Percentiles rank a stretch among this genome's conserved stretches.
Evolutionary conservation across 2,888 invertebrate genomes (phyloP).

Genomic region (Hypolimnas misippus): DNA sequence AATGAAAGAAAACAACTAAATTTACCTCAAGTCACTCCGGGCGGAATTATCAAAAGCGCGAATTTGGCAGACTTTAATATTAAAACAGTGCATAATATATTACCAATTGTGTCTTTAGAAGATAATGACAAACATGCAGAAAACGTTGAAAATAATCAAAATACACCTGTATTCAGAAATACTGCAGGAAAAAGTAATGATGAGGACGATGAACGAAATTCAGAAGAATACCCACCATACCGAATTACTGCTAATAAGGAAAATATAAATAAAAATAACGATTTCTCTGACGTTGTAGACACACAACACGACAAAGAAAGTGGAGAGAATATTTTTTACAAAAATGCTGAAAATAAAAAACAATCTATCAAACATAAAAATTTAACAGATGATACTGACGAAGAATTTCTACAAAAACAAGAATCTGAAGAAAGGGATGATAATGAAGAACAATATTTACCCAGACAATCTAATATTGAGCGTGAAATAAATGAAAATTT

Average conservation of each 20-base stretch:
- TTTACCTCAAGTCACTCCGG: slow-evolving; percentile 30
- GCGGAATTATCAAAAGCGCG: slow-evolving; percentile 54
- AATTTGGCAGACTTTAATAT: slow-evolving; percentile 70
- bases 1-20: slow-evolving; percentile 46
- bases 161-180: slow-evolving; percentile 19
- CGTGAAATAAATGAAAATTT: neutral
- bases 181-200: slow-evolving; percentile 38
- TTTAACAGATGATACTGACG: neutral
- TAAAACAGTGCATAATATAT: slow-evolving; percentile 60
- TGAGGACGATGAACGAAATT: slow-evolving; percentile 46
- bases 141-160: slow-evolving; percentile 27
- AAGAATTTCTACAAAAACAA: neutral
- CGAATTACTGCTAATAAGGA: slow-evolving; percentile 17
- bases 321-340: slow-evolving; percentile 14
- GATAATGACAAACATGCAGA: slow-evolving; percentile 38
- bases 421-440: slow-evolving; percentile 1
- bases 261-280: slow-evolving; percentile 39
- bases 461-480: neutral
- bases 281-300: neutral
- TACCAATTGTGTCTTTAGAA: slow-evolving; percentile 33
- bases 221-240: slow-evolving; percentile 12
- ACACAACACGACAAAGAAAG: neutral
- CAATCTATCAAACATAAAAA: slow-evolving; percentile 7
- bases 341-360: slow-evolving; percentile 22
- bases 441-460: slow-evolving; percentile 3